Evolutionary conservation across 2,113 vertebrate genomes (phyloP).

Genomic region (Cololabis saira): DNA sequence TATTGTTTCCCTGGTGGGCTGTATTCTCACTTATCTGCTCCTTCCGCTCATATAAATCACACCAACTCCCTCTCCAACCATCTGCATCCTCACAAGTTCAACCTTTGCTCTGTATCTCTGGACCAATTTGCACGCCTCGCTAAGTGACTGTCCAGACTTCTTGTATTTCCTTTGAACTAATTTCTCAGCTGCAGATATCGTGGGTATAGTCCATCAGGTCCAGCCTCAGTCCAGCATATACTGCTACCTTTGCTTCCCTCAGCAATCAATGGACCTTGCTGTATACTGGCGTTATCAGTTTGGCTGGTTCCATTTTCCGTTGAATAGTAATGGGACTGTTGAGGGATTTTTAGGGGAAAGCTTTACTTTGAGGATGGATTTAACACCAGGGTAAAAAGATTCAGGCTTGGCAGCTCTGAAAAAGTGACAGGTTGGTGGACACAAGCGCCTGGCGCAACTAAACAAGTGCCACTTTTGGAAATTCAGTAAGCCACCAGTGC

Average conservation of each 20-base stretch:
- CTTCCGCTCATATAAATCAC: constrained; percentile 53
- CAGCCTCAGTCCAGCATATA: constrained; percentile 9
- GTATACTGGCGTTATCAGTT: constrained; percentile 51
- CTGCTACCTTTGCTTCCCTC: constrained; percentile 40
- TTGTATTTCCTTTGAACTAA: background rate
- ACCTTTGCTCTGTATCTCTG: constrained; percentile 21
- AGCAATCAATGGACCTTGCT: constrained; percentile 57
- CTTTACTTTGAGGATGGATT: constrained; percentile 38
- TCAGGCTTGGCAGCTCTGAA: constrained; percentile 21
- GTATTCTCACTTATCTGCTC: constrained; percentile 39
- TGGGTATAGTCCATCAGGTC: constrained; percentile 21
- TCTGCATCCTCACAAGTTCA: constrained; percentile 35
- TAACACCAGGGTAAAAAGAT: constrained; percentile 26
- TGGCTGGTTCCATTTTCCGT: constrained; percentile 20
- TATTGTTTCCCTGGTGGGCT: constrained; percentile 45
- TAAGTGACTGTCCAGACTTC: background rate
- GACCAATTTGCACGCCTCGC: background rate
- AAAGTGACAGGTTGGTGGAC: constrained; percentile 28
- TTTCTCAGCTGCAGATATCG: background rate
- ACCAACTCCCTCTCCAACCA: constrained; percentile 28
- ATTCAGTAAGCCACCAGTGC: background rate
- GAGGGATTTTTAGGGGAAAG: constrained; percentile 18
- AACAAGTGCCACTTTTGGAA: background rate
- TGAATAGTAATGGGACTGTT: constrained; percentile 53
- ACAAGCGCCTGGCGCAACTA: constrained; percentile 2